These are phyloP conservation scores for Pteropus rufus DNA, from an alignment of 2,797 vertebrate genomes.

Conservation along the genomic window DNA sequence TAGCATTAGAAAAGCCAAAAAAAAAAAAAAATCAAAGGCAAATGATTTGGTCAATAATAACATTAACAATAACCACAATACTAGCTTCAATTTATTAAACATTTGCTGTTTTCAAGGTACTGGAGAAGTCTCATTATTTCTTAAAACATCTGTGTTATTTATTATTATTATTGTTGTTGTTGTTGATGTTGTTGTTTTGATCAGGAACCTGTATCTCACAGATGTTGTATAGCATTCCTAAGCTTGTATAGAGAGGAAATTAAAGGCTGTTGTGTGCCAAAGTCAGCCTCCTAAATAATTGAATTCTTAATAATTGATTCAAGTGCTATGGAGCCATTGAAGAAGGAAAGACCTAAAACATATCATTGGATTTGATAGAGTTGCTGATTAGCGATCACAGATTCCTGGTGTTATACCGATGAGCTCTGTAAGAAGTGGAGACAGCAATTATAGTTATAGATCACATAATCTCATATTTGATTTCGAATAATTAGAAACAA, in stretches of 20 bases:
- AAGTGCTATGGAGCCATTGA: background rate
- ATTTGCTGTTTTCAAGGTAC: background rate
- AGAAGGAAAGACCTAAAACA: background rate
- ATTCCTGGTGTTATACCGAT: background rate
- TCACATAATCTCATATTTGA: background rate
- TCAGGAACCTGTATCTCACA: background rate
- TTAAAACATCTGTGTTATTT: background rate
- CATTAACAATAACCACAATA: background rate
- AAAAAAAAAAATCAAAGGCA: background rate
- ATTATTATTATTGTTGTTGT: background rate
- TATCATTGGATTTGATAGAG: background rate
- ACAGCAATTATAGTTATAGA: background rate
- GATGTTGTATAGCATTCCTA: background rate
- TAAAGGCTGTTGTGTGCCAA: background rate
- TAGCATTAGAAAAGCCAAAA: background rate
- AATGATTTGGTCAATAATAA: background rate
- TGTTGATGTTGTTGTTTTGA: background rate
- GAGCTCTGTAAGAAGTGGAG: background rate
- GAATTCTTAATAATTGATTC: background rate
- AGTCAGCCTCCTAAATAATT: background rate
- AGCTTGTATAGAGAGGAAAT: background rate
- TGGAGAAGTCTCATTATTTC: background rate
- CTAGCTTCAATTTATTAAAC: background rate
- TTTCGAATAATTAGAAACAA: background rate
- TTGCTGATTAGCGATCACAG: background rate